These are phyloP conservation scores for Apamea monoglypha DNA, from an alignment of 2,888 invertebrate species.

Conservation along the genomic window DNA sequence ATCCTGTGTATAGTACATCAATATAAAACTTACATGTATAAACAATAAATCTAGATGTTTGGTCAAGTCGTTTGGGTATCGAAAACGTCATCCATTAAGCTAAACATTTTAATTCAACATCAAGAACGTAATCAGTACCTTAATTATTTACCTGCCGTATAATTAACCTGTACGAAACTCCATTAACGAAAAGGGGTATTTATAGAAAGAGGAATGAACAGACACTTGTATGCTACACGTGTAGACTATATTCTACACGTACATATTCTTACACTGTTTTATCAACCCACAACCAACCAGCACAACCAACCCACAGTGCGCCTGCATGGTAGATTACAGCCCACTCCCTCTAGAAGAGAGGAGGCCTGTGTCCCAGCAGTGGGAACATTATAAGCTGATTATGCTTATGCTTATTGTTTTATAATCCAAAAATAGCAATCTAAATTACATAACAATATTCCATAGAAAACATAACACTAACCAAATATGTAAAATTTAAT, in stretches of 20 bases:
- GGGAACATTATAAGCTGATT: too few relatives aligned
- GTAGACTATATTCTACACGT: background rate
- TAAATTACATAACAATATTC: background rate
- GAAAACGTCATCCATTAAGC: background rate
- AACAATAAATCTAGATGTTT: background rate
- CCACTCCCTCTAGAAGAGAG: too few relatives aligned
- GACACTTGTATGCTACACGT: background rate
- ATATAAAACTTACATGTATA: background rate
- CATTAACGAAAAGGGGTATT: background rate
- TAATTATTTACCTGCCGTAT: background rate
- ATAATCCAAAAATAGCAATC: background rate
- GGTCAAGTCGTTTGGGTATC: background rate
- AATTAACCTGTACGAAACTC: background rate
- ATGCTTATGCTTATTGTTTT: background rate
- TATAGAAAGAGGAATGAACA: background rate
- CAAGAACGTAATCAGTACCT: background rate
- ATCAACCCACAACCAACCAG: too few relatives aligned
- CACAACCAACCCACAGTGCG: too few relatives aligned
- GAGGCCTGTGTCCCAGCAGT: too few relatives aligned
- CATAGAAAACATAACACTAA: background rate
- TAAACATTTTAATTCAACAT: background rate
- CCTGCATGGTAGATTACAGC: too few relatives aligned
- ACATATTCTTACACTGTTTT: background rate
- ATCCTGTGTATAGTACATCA: background rate
- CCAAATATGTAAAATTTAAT: slow-evolving; percentile 15